A percentile compares a stretch with the other conserved stretches of the same genome.
Evolutionary conservation across 2,888 invertebrate genomes (phyloP).

Genomic region (Spodoptera littoralis): DNA sequence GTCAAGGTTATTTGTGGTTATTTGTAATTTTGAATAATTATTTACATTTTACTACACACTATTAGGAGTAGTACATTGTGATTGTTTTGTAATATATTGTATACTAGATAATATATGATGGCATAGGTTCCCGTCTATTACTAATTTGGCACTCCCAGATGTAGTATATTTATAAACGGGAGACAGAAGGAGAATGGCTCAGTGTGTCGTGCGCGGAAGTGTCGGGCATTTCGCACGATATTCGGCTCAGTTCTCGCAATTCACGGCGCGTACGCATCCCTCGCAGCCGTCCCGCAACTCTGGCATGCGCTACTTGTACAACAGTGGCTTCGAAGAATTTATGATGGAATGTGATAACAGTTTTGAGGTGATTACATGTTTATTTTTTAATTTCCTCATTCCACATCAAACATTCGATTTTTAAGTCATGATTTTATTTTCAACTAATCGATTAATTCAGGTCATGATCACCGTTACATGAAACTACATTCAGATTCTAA

Average conservation of each 20-base stretch:
- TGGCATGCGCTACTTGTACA: slow-evolving; percentile 75
- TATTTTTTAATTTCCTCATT: slow-evolving; percentile 1
- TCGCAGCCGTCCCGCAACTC: slow-evolving; percentile 36
- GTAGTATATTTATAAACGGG: slow-evolving; percentile 82
- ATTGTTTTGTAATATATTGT: slow-evolving; percentile 8
- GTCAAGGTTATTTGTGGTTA: too few species aligned
- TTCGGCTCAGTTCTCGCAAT: slow-evolving; percentile 57
- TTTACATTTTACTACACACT: not conserved
- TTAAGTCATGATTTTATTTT: not conserved
- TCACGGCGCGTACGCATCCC: slow-evolving; percentile 58
- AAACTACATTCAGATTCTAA: slow-evolving; percentile 8
- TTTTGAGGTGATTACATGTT: slow-evolving; percentile 76
- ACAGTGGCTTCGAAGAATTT: slow-evolving; percentile 78
- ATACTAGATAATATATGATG: slow-evolving; percentile 66
- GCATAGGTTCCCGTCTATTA: slow-evolving; percentile 63
- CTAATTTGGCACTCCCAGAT: slow-evolving; percentile 76
- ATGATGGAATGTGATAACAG: slow-evolving; percentile 83
- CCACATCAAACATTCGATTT: not conserved
- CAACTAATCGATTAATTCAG: not conserved
- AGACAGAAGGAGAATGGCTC: slow-evolving; percentile 74
- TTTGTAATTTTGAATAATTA: too few species aligned
- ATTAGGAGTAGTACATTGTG: not conserved
- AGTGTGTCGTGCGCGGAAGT: slow-evolving; percentile 73
- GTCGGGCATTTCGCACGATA: slow-evolving; percentile 63
- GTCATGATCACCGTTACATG: slow-evolving; percentile 10